A percentile compares a stretch with the other conserved stretches of the same genome.
These are phyloP conservation scores for Calliopsis andreniformis DNA, from an alignment of 1,140 invertebrate species.

Conservation along the genomic window DNA sequence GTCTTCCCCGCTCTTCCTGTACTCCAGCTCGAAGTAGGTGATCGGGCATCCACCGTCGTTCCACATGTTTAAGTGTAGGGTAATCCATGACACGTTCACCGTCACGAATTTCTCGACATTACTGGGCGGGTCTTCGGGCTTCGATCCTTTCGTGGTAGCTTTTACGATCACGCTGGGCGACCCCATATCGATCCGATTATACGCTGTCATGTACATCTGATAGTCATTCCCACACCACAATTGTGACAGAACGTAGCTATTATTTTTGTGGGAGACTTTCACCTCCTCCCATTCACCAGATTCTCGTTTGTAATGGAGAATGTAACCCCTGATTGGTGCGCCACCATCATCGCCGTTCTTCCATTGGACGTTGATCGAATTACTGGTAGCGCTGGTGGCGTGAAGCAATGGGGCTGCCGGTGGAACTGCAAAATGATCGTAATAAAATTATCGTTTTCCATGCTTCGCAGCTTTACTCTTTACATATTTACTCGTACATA, in stretches of 20 bases:
- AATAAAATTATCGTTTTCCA: constrained; percentile 1
- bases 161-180: constrained; percentile 93
- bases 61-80: constrained; percentile 93
- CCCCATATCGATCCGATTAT: constrained; percentile 93
- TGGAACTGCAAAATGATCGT: constrained; percentile 76
- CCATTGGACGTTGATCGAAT: constrained; percentile 83
- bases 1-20: constrained; percentile 83
- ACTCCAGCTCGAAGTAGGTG: constrained; percentile 92
- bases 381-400: constrained; percentile 82
- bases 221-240: constrained; percentile 94
- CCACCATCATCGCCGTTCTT: constrained; percentile 82
- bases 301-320: constrained; percentile 93
- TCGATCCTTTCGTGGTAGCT: constrained; percentile 91
- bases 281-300: constrained; percentile 94
- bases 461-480: too few species aligned
- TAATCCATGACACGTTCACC: constrained; percentile 94
- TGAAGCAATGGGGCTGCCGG: constrained; percentile 82
- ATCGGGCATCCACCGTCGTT: constrained; percentile 94
- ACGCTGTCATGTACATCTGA: constrained; percentile 93
- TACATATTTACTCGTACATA: too few species aligned
- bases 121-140: constrained; percentile 88
- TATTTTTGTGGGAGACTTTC: constrained; percentile 89
- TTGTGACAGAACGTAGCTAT: constrained; percentile 89
- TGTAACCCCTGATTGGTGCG: constrained; percentile 85
- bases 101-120: constrained; percentile 87